Evolutionary conservation across 2,888 invertebrate genomes (phyloP), one percentile per base, ranked within the genome.

Genomic region (Drosophila meridionalis): DNA sequence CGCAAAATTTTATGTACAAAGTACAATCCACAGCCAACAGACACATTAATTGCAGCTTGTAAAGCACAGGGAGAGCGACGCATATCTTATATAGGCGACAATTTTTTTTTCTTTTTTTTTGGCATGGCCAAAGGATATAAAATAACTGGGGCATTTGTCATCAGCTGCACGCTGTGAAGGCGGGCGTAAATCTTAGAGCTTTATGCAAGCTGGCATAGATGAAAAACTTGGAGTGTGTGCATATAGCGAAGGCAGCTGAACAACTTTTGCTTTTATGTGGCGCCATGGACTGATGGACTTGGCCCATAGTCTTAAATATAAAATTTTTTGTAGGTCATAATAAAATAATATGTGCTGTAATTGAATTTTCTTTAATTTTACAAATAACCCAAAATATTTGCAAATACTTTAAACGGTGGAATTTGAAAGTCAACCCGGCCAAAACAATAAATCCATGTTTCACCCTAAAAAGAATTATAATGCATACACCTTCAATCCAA

Each of bases 1-100:
- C 66, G 84, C 78, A 84, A 76, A 76, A 84, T 84, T 84, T 79
- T 81, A 80, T 84, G 76, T 66, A 58, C 80, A 63, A 64, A 56
- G 68, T 50, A 68, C 63, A 61, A 62, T 69, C 64, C 53, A 53
- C 57, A 43, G 47, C 75, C 67, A 38, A 69, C 62, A 80, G 70
- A 73, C 70, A 64, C 80, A 77, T 80, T 80, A 80, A 80, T 80
- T 80, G 80, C 80, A 80, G 69, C 80, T 77, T 80, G 80, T 80
- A 74, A 77, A 77, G 61, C 76, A 72, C 48, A 30, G 48, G 32
- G 50, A 9, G n/a, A 50, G 32, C 3, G 34, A 20, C 4, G 34
- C n/a, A 32, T 47, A 61, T 67, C 53, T 62, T 64, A 63, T 73
- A 56, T 62, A 26, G 66, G 53, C 58, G 67, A 59, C 68, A 74